phyloP scores from a whole-genome alignment of 1,140 invertebrate species.

The Drosophila grimshawi region DNA sequence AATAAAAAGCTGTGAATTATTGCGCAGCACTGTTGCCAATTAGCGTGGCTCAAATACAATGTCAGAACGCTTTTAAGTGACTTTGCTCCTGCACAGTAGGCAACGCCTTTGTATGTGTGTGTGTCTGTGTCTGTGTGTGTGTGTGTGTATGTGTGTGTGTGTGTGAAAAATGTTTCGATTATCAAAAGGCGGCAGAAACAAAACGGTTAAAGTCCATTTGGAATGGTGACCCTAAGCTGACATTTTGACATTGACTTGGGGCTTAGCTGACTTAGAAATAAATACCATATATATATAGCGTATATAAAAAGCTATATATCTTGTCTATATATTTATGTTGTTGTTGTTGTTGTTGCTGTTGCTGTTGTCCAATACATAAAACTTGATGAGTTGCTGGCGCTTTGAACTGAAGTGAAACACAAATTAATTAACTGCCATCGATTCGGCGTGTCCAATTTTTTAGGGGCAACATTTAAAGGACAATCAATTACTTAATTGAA shows the following conservation, averaged over 20 bases:
- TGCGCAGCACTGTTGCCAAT: slow-evolving; percentile 49
- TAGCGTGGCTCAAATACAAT: slow-evolving; percentile 44
- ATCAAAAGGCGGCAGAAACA: slow-evolving; percentile 38
- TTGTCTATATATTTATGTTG: background rate
- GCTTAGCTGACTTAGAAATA: slow-evolving; percentile 1
- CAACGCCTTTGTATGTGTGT: slow-evolving; percentile 17
- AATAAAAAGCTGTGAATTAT: slow-evolving; percentile 18
- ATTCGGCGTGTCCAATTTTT: slow-evolving; percentile 42
- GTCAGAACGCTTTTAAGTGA: slow-evolving; percentile 40
- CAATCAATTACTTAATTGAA: slow-evolving; percentile 81
- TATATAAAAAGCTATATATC: background rate
- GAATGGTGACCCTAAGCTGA: slow-evolving; percentile 49
- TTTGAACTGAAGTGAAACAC: slow-evolving; percentile 21
- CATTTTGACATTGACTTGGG: slow-evolving; percentile 64
- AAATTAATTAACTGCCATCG: slow-evolving; percentile 78
- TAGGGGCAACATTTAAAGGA: slow-evolving; percentile 36
- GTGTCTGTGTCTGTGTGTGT: background rate
- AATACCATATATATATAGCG: background rate
- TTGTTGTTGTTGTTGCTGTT: background rate
- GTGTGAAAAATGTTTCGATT: slow-evolving; percentile 54
- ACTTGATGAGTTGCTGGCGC: slow-evolving; percentile 44
- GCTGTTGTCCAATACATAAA: slow-evolving; percentile 47
- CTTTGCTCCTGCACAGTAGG: slow-evolving; percentile 26
- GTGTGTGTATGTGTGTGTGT: background rate
- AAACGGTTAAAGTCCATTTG: slow-evolving; percentile 37